Evolutionary conservation across 2,113 vertebrate species (phyloP).

Genomic region (Orthonyx spaldingii): DNA sequence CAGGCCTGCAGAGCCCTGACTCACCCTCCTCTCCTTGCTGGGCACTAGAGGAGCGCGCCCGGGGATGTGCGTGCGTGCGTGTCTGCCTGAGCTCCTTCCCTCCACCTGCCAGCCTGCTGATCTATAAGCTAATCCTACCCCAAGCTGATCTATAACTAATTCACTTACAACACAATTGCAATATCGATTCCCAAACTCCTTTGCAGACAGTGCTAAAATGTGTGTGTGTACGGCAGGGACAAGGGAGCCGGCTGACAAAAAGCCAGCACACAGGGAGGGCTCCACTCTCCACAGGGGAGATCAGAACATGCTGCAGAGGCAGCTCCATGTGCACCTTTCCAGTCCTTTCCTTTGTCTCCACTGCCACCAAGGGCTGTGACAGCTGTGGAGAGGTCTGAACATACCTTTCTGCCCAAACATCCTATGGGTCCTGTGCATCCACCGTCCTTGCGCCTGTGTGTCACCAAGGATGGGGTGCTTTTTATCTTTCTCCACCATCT

Average conservation of each 20-base stretch:
- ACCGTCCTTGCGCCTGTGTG: rapidly evolving
- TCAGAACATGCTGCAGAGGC: background rate
- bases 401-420: background rate
- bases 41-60: background rate
- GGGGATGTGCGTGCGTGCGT: background rate
- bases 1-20: background rate
- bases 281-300: background rate
- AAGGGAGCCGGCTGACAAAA: background rate
- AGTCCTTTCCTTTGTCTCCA: background rate
- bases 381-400: background rate
- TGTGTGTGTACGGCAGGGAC: background rate
- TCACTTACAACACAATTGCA: constrained; percentile 72
- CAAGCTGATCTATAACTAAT: constrained; percentile 74
- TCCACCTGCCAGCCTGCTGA: constrained; percentile 60
- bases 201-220: constrained; percentile 61
- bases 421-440: background rate
- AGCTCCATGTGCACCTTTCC: background rate
- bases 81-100: background rate
- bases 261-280: background rate
- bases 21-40: background rate
- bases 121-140: constrained; percentile 68
- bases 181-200: constrained; percentile 69
- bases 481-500: background rate
- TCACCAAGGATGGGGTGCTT: background rate
- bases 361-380: background rate